Evolutionary conservation across 1,140 invertebrate species (phyloP).

Genomic region (Brachionus angularis): DNA sequence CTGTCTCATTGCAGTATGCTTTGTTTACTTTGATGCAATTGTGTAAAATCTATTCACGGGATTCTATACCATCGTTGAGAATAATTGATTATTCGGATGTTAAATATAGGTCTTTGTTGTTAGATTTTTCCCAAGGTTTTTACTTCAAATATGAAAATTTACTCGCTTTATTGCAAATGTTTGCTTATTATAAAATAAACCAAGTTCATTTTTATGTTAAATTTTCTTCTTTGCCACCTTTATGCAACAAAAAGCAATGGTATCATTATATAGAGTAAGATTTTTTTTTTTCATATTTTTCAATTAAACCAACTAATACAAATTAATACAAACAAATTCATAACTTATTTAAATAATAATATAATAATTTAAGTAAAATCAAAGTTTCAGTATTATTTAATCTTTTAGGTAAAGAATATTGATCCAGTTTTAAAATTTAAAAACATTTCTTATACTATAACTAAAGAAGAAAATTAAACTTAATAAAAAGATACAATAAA

Average conservation of each 20-base stretch:
- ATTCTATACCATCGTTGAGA: constrained; percentile 18
- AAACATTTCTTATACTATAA: no score
- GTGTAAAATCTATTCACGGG: constrained; percentile 22
- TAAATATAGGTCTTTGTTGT: constrained; percentile 14
- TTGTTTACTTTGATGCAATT: constrained; percentile 42
- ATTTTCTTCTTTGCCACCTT: constrained; percentile 13
- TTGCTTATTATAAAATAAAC: constrained; percentile 40
- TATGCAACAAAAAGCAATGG: constrained; percentile 23
- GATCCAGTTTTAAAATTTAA: no score
- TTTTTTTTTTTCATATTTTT: not conserved
- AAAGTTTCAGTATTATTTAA: no score
- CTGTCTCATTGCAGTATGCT: constrained; percentile 19
- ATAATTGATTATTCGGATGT: constrained; percentile 26
- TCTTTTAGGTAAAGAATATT: no score
- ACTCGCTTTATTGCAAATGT: constrained; percentile 32
- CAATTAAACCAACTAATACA: no score
- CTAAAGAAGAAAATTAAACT: no score
- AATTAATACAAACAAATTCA: no score
- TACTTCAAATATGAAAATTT: constrained; percentile 44
- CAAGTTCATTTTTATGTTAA: constrained; percentile 44
- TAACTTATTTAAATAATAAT: no score
- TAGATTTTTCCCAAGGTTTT: constrained; percentile 43
- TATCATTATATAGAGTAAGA: constrained; percentile 42
- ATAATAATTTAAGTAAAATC: no score
- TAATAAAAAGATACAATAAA: no score